Conservation (phyloP, 92 coral and sea anemone species). For the Epizoanthus stellaris region DNA sequence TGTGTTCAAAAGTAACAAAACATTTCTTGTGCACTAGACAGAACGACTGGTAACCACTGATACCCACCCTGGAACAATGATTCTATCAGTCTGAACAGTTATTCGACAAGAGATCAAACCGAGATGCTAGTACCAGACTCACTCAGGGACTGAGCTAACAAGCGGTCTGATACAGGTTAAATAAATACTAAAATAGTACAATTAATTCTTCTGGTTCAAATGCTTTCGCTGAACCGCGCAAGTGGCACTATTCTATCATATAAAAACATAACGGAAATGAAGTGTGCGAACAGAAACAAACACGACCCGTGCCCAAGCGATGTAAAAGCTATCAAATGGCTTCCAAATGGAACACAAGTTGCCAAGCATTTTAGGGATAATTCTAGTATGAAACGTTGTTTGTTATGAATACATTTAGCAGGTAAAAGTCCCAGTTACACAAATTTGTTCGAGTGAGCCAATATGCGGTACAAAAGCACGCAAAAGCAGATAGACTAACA, state of each 20-base stretch:
- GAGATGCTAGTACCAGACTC: neutral
- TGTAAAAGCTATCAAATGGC: neutral
- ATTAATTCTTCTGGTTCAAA: neutral
- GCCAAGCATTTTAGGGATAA: neutral
- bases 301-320: neutral
- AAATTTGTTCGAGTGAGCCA: too few species aligned
- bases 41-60: neutral
- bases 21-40: slow-evolving; percentile 1
- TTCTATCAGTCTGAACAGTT: slow-evolving; percentile 11
- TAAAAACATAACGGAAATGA: slow-evolving; percentile 8
- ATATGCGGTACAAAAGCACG: too few species aligned
- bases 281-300: slow-evolving; percentile 18
- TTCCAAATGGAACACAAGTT: slow-evolving; percentile 5
- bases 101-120: slow-evolving; percentile 12
- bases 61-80: slow-evolving; percentile 21
- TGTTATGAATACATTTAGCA: neutral
- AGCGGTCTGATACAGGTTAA: slow-evolving; percentile 29
- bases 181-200: neutral
- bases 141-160: neutral
- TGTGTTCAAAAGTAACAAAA: slow-evolving; percentile 14
- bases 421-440: neutral
- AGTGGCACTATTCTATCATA: slow-evolving; percentile 2
- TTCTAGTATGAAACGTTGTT: neutral
- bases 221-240: slow-evolving; percentile 11
- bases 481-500: too few species aligned